phyloP scores from a whole-genome alignment of 1,140 invertebrate species.

The Pseudomyrmex pallidus region DNA sequence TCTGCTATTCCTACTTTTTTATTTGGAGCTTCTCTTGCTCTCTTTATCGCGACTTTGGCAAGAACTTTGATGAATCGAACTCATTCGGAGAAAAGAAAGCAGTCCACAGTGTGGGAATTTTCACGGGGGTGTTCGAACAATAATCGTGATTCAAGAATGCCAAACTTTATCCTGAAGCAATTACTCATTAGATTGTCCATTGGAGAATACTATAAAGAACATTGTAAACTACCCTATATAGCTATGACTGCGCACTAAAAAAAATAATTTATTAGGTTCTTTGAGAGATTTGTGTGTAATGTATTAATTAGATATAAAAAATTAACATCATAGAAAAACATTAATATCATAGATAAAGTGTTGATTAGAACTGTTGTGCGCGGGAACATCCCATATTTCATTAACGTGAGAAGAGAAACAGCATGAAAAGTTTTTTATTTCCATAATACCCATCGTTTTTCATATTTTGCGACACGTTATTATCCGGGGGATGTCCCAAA shows the following conservation, averaged over 20 bases:
- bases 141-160: slow-evolving; percentile 37
- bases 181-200: slow-evolving; percentile 6
- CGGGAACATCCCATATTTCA: neutral
- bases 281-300: no score
- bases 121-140: slow-evolving; percentile 42
- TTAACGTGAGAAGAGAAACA: slow-evolving; percentile 20
- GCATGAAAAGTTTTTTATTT: slow-evolving; percentile 23
- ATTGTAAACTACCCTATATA: neutral
- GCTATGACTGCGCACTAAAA: neutral
- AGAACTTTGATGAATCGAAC: slow-evolving; percentile 71
- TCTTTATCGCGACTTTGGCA: slow-evolving; percentile 59
- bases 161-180: slow-evolving; percentile 46
- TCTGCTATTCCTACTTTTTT: slow-evolving; percentile 34
- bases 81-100: slow-evolving; percentile 8
- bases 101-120: neutral
- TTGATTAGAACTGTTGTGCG: no score
- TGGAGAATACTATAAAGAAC: neutral
- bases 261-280: no score
- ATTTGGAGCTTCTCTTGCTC: slow-evolving; percentile 10
- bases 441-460: slow-evolving; percentile 28
- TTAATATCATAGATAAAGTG: neutral
- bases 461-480: slow-evolving; percentile 35
- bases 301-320: no score
- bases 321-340: neutral
- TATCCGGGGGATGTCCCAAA: slow-evolving; percentile 36